Base-by-base conservation (phyloP, 1,140 invertebrate species). In the Aphaenogaster floridana region DNA sequence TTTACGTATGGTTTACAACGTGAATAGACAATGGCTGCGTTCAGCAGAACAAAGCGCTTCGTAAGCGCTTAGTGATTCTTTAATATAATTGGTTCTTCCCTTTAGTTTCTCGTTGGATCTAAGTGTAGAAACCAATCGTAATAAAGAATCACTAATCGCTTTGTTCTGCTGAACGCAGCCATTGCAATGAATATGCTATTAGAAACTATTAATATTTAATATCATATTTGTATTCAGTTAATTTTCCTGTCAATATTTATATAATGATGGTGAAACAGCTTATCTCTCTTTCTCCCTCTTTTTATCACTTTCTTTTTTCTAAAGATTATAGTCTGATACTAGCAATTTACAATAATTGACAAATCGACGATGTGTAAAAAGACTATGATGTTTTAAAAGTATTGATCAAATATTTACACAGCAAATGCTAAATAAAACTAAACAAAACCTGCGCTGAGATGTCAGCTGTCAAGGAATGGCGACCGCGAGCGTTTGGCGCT, bases 381-480 rank as follows among this genome's bases (percentile, higher is more conserved):
- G 21, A 77, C 3, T 77, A 34, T 3, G 3, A 48, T n/a, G 8
- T 42, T 78, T 48, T 8, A 28, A 64, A 61, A 64, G 11, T 39
- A 39, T 2, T 17, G 3, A 1, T 34, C 5, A 63, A 28, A 45
- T 17, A 54, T 61, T 6, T 39, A 17, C 1, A 39, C 1, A 39
- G 0, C 11, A 3, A 48, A 36, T 45, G 2, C 6, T 59, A 81
- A 71, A 28, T 52, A 15, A 68, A 80, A 48, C n/a, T 34, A 6
- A 48, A 9, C 21, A 28, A 77, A 59, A 50, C 15, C 48, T 6
- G 1, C 28, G 13, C 11, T n/a, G n/a, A 83, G 45, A 71, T 83
- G 52, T 72, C 79, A 57, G 9, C 15, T 45, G 39, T 71, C 64
- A n/a, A 78, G 45, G 7, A 36, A 52, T 45, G 39, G 15, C 42